A percentile compares a stretch with the other conserved stretches of the same genome.
Conservation (phyloP, 2,113 vertebrate species). For the Ciconia maguari region DNA sequence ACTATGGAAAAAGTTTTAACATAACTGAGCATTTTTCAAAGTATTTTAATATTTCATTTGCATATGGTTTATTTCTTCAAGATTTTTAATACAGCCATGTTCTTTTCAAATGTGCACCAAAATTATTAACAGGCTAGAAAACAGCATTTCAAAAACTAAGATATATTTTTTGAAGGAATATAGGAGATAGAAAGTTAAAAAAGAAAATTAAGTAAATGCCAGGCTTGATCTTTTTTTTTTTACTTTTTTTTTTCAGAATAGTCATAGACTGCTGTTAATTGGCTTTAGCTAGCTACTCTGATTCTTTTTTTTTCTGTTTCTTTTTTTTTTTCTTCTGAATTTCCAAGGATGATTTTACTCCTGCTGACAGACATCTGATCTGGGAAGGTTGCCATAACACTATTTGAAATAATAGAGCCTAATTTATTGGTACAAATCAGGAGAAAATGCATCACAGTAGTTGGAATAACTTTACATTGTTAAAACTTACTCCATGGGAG, state of each 20-base stretch:
- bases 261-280: not conserved
- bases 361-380: not conserved
- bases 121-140: not conserved
- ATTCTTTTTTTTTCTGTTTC: no score
- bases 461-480: not conserved
- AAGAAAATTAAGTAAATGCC: not conserved
- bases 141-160: not conserved
- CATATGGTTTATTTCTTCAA: not conserved
- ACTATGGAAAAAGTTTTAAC: not conserved
- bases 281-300: not conserved
- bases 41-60: not conserved
- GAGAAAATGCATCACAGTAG: not conserved
- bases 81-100: not conserved
- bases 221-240: rapidly evolving
- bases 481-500: not conserved
- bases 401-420: not conserved
- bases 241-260: not conserved
- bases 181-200: not conserved
- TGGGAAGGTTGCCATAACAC: not conserved
- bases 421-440: not conserved
- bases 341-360: not conserved
- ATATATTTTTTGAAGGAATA: not conserved
- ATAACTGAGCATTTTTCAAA: not conserved
- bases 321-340: not conserved
- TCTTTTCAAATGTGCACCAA: not conserved